Percentiles rank a stretch among this genome's conserved stretches.
Evolutionary conservation across 2,797 vertebrate genomes (phyloP).

Genomic region (Pangasius larnaudii): DNA sequence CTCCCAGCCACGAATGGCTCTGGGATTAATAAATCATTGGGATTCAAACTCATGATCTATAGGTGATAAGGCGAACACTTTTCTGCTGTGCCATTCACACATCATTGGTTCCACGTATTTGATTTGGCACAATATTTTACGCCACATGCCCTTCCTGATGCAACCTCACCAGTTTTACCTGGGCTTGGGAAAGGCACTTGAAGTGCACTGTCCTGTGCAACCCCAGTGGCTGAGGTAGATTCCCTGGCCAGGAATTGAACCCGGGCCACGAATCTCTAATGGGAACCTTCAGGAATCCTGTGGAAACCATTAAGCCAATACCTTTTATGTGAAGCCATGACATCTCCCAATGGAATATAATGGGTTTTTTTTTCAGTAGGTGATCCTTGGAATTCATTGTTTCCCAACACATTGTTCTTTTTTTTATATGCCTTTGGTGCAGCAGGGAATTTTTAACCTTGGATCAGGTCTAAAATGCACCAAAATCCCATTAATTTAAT

Average conservation of each 20-base stretch:
- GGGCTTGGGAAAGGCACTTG: too few relatives aligned
- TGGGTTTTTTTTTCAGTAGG: neutral
- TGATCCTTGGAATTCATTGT: neutral
- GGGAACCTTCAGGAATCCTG: neutral
- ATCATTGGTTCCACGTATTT: too few relatives aligned
- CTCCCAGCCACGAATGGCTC: neutral
- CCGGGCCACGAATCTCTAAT: neutral
- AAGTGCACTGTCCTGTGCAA: too few relatives aligned
- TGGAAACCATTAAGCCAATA: neutral
- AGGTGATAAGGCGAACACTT: neutral
- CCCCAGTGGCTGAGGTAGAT: too few relatives aligned
- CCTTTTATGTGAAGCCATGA: neutral
- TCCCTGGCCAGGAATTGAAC: too few relatives aligned
- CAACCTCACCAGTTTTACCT: too few relatives aligned
- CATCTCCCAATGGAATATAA: neutral
- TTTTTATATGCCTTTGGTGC: neutral
- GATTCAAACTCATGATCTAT: neutral
- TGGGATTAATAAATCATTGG: too few relatives aligned
- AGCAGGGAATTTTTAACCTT: neutral
- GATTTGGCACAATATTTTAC: too few relatives aligned
- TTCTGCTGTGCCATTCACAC: neutral
- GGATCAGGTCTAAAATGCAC: neutral
- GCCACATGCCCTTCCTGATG: too few relatives aligned
- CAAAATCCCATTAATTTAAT: neutral
- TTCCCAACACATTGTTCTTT: neutral